Conservation (phyloP, 2,888 invertebrate species). For the Glaucopsyche alexis region DNA sequence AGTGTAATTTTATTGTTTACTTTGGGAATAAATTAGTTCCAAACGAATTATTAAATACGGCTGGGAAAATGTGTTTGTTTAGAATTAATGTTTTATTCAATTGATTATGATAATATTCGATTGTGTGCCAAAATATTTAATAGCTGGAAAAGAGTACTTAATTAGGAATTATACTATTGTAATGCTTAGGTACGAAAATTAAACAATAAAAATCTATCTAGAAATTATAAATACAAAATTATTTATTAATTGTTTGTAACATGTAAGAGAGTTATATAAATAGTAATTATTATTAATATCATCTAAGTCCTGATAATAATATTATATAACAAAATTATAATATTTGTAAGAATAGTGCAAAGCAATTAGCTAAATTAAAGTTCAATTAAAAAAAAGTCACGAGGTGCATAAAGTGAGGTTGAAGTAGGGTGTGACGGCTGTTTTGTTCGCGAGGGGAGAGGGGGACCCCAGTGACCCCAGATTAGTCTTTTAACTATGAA, state of each 20-base stretch:
- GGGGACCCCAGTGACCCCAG: not conserved
- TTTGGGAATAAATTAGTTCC: constrained; percentile 31
- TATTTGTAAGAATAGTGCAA: not conserved
- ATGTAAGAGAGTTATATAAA: not conserved
- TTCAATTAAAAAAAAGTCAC: not conserved
- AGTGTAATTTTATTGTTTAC: constrained; percentile 33
- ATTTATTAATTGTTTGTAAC: not conserved
- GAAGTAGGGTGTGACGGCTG: constrained; percentile 5
- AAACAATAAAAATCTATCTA: not conserved
- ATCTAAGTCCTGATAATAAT: not conserved
- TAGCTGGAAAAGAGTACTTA: not conserved
- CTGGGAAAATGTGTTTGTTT: constrained; percentile 28
- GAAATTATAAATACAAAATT: not conserved
- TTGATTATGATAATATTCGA: constrained; percentile 19
- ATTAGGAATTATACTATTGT: not conserved
- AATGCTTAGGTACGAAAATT: not conserved
- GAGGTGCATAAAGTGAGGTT: not conserved
- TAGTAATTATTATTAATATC: not conserved
- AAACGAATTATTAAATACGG: constrained; percentile 29
- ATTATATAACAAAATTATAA: not conserved
- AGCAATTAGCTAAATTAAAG: constrained; percentile 9
- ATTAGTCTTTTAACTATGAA: not conserved
- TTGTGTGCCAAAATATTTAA: constrained; percentile 11
- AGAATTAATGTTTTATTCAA: constrained; percentile 29
- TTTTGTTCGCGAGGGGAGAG: not conserved